Percentiles rank a stretch among this genome's conserved stretches.
These are phyloP conservation scores for Takifugu rubripes DNA, from an alignment of 2,797 vertebrate genomes.

Conservation along the genomic window DNA sequence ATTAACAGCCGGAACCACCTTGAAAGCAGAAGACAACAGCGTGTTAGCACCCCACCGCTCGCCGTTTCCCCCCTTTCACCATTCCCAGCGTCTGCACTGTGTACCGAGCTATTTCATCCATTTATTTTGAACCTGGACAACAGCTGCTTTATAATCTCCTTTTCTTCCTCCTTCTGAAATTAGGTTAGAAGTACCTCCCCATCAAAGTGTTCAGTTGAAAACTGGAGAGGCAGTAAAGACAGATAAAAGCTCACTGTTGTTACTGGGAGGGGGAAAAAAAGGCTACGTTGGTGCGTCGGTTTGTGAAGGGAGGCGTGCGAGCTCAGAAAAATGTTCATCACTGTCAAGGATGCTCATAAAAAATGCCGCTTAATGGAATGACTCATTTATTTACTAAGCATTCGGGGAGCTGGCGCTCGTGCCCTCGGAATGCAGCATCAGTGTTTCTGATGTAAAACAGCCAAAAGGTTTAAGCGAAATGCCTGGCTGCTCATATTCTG, in stretches of 20 bases:
- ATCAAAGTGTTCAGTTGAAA: slow-evolving; percentile 47
- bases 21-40: slow-evolving; percentile 58
- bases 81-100: slow-evolving; percentile 15
- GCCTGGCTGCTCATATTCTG: slow-evolving; percentile 57
- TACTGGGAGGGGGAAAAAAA: slow-evolving; percentile 30
- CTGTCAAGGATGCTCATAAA: slow-evolving; percentile 26
- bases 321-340: slow-evolving; percentile 12
- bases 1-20: slow-evolving; percentile 67
- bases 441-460: slow-evolving; percentile 29
- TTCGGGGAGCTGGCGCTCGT: slow-evolving; percentile 17
- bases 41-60: slow-evolving; percentile 15
- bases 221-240: slow-evolving; percentile 49
- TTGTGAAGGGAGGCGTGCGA: slow-evolving; percentile 3
- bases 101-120: slow-evolving; percentile 27
- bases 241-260: slow-evolving; percentile 44
- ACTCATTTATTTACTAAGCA: slow-evolving; percentile 45
- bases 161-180: slow-evolving; percentile 46
- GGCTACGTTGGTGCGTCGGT: slow-evolving; percentile 19
- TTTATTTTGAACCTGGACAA: slow-evolving; percentile 57
- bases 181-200: slow-evolving; percentile 50
- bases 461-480: slow-evolving; percentile 43
- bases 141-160: slow-evolving; percentile 41
- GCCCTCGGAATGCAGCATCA: slow-evolving; percentile 14
- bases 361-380: slow-evolving; percentile 25
- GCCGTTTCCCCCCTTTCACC: background rate